Conservation (phyloP, 1,140 invertebrate genomes). For the Drosophila willistoni region DNA sequence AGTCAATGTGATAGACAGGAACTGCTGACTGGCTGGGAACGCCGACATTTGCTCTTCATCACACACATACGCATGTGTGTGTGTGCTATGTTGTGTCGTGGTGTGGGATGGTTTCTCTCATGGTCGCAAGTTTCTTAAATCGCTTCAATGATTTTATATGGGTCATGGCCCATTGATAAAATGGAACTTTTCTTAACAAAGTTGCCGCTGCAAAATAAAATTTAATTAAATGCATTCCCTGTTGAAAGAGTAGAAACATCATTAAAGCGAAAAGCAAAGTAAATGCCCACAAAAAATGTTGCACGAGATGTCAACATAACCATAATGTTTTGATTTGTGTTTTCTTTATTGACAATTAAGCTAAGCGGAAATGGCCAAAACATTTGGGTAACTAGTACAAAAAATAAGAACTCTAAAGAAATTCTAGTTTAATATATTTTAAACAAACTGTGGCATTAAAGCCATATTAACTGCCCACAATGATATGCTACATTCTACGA, state of each 20-base stretch:
- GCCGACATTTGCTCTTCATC: constrained; percentile 36
- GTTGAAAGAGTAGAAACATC: neutral
- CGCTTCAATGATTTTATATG: constrained; percentile 64
- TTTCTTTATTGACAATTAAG: neutral
- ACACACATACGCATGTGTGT: constrained; percentile 9
- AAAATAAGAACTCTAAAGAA: too few relatives aligned
- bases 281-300: neutral
- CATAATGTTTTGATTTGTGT: neutral
- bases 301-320: neutral
- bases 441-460: too few relatives aligned
- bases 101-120: constrained; percentile 8
- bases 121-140: constrained; percentile 26
- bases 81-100: constrained; percentile 9
- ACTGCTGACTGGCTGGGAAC: constrained; percentile 55
- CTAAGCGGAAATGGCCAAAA: too few relatives aligned
- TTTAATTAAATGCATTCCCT: constrained; percentile 1
- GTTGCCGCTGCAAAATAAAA: constrained; percentile 8
- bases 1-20: constrained; percentile 77
- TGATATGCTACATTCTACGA: neutral
- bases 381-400: too few relatives aligned
- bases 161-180: constrained; percentile 70
- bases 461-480: neutral
- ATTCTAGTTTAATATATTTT: too few relatives aligned
- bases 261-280: neutral
- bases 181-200: constrained; percentile 11